Evolutionary conservation across 2,888 invertebrate genomes (phyloP), one percentile per base, ranked within the genome.

Genomic region (Drosophila colorata): DNA sequence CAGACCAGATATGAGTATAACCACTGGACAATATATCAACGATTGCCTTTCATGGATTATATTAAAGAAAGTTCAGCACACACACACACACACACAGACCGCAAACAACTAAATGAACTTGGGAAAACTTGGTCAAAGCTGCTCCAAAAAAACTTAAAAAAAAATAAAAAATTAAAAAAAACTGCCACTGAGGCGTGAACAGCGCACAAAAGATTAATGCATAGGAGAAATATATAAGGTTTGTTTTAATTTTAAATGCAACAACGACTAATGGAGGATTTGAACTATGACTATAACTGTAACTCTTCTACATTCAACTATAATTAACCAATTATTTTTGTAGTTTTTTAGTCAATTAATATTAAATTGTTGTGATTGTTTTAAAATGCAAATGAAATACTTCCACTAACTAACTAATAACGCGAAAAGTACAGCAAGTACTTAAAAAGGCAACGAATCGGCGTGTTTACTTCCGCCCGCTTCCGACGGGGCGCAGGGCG

Each of bases 221-320:
- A 78, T 83, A 87, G 78, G 72, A 71, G 65, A 61, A 52, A 58
- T 74, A 80, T 66, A 63, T 76, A 86, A 83, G 78, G 78, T 69
- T 78, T 73, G 75, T 85, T 87, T 90, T 80, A 82, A 84, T 83
- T 84, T 80, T 79, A 80, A 86, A 66, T 55, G 63, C 63, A 79
- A 74, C 72, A 65, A 86, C 92, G 92, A 91, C 91, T 92, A 92
- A 90, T 90, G 92, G 92, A 92, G 92, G 91, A 92, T 90, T 92
- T 92, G 72, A 73, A 67, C 72, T 68, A 52, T 58, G 53, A 58
- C 51, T 77, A 58, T 38, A 51, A 69, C 70, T 77, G 58, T 66
- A 69, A 69, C 72, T 67, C 69, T 63, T 70, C 72, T 74, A 74
- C 74, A 51, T 44, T 52, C 67, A 56, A 77, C 66, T 83, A 87